Conservation (phyloP, 2,888 invertebrate genomes). For the Bugula neritina region DNA sequence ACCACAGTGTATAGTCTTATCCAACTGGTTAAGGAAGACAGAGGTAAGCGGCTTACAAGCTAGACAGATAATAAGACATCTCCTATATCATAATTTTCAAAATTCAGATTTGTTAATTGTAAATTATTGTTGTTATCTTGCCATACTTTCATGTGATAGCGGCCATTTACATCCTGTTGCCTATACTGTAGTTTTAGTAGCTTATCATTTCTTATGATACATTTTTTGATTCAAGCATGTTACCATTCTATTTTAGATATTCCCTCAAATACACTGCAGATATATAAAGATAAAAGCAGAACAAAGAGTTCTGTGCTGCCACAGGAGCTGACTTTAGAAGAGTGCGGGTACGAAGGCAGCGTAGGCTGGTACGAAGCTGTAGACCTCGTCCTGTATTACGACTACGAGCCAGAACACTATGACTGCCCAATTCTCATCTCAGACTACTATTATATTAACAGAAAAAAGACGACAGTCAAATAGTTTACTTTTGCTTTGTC, state of each 20-base stretch:
- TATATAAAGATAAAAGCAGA: slow-evolving; percentile 42
- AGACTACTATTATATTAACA: slow-evolving; percentile 44
- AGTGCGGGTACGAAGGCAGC: slow-evolving; percentile 41
- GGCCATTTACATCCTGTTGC: too few relatives aligned
- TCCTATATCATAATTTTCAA: too few relatives aligned
- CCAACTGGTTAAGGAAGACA: not conserved
- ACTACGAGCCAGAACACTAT: slow-evolving; percentile 47
- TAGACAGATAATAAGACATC: not conserved
- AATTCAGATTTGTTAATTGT: too few relatives aligned
- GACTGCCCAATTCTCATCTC: slow-evolving; percentile 48
- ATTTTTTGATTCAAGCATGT: too few relatives aligned
- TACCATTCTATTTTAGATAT: slow-evolving; percentile 6
- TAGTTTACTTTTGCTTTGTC: not conserved
- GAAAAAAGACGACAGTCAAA: not conserved
- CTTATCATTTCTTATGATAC: too few relatives aligned
- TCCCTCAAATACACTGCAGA: not conserved
- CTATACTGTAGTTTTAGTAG: too few relatives aligned
- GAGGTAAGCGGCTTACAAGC: not conserved
- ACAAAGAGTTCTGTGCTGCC: slow-evolving; percentile 38
- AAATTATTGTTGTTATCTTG: too few relatives aligned
- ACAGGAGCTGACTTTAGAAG: slow-evolving; percentile 39
- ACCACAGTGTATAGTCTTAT: slow-evolving; percentile 14
- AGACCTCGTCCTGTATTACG: slow-evolving; percentile 44
- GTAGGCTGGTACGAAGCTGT: slow-evolving; percentile 36
- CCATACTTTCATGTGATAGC: too few relatives aligned